These are phyloP conservation scores for Perognathus longimembris DNA, from an alignment of 2,113 vertebrate genomes.

Conservation along the genomic window DNA sequence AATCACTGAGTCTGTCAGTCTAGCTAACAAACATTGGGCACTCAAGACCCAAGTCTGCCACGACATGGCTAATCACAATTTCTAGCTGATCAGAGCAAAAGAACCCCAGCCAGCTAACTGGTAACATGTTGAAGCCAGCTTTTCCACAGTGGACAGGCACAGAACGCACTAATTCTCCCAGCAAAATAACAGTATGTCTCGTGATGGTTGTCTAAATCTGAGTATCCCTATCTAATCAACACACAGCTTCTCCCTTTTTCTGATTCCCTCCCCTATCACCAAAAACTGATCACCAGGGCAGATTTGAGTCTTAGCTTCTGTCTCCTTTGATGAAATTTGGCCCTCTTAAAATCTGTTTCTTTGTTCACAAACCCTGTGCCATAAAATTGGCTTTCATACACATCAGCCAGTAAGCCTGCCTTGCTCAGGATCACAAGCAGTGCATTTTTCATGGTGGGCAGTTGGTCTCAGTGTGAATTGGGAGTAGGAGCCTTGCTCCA, in stretches of 20 bases:
- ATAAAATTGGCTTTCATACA: background rate
- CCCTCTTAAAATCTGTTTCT: background rate
- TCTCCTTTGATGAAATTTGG: background rate
- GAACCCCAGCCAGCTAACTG: background rate
- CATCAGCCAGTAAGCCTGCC: background rate
- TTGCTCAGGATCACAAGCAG: background rate
- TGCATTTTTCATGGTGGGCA: background rate
- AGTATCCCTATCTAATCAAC: background rate
- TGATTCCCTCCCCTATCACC: too few relatives aligned
- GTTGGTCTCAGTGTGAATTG: background rate
- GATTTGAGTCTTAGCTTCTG: background rate
- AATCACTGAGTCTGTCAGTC: background rate
- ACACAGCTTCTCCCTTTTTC: background rate
- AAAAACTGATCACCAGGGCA: background rate
- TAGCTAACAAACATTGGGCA: background rate
- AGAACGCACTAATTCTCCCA: background rate
- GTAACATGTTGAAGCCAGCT: background rate
- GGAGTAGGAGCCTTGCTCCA: background rate
- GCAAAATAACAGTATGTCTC: background rate
- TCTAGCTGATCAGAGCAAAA: background rate
- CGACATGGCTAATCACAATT: background rate
- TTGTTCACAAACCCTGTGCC: background rate
- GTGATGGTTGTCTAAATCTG: background rate
- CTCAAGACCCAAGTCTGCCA: background rate
- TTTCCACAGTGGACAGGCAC: background rate